Base-by-base conservation (phyloP, 2,113 vertebrate species). In the Argyrosomus japonicus region DNA sequence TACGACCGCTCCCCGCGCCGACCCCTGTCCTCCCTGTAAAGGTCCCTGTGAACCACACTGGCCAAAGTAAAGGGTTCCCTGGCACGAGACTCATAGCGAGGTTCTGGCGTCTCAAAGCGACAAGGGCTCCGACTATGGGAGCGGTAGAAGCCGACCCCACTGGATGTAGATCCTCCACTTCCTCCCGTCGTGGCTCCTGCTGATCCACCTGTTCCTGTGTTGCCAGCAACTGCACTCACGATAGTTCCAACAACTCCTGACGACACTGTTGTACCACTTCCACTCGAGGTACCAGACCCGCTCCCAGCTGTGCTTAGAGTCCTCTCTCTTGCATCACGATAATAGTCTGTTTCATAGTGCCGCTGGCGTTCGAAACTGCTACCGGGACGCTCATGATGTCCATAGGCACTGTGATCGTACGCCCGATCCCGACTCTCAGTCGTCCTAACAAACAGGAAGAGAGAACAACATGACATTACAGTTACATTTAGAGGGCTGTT, bases 341-440 rank as follows among this genome's bases (percentile, higher is more conserved):
- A 99, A 95, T 99, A 99, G 95, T 99, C 98, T 87, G 97, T 96
- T 91, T 99, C 98, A 73, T 99, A 99, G 95, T 99, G 98, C 88
- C 98, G 96, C 40, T 97, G 97, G 71, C 98, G 97, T 93, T 99
- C 98, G 92, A 99, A 99, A 90, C 96, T 95, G 96, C 97, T 88
- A 94, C 96, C 96, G 88, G 97, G 96, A 89, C 98, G 97, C 93
- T 99, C 98, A 82, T 99, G 98, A 96, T 99, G 98, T 97, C 97
- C 98, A 93, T 99, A 99, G 96, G 97, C 96, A 96, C 96, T 96
- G 95, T 99, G 98, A 95, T 99, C 98, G 90, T 99, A 99, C 89
- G 96, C 94, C 94, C 98, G 97, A 93, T 99, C 98, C 94, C 98
- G 97, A 95, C 96, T 97, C 87, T 99, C 98, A 92, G 97, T 96